phyloP scores from a whole-genome alignment of 2,113 vertebrate genomes.

The Redunca redunca region DNA sequence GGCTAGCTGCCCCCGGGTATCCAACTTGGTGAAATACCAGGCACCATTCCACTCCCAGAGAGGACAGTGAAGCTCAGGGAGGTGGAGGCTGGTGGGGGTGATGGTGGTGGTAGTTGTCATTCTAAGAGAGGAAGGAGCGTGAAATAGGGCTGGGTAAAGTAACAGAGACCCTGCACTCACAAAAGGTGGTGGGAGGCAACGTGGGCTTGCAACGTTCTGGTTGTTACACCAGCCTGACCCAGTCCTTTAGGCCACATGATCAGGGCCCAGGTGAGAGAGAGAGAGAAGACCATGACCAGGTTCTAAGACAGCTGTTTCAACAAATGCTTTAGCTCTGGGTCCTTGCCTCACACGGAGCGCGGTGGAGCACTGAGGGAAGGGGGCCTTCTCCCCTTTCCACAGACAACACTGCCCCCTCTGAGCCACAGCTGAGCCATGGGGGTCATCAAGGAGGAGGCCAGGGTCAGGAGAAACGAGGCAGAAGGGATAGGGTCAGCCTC shows the following conservation, averaged over 20 bases:
- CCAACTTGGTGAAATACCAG: background rate
- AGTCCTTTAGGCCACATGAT: background rate
- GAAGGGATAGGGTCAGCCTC: background rate
- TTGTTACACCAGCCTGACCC: background rate
- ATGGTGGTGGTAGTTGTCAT: background rate
- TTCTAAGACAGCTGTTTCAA: background rate
- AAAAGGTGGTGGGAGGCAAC: background rate
- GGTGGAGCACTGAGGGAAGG: background rate
- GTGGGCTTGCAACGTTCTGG: accelerated
- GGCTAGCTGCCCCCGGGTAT: background rate
- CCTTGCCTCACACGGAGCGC: background rate
- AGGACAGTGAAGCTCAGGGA: background rate
- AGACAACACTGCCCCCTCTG: background rate
- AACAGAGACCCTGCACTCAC: background rate
- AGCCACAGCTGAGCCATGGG: accelerated
- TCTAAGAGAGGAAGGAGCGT: background rate
- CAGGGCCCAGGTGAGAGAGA: background rate
- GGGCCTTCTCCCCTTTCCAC: background rate
- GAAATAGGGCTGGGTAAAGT: background rate
- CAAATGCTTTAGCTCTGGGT: background rate
- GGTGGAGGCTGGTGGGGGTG: background rate
- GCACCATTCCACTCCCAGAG: background rate
- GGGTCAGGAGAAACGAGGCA: background rate
- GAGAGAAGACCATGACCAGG: background rate
- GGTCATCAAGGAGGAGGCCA: background rate